Conservation (phyloP, 2,888 invertebrate genomes). For the Cordilura impudica region DNA sequence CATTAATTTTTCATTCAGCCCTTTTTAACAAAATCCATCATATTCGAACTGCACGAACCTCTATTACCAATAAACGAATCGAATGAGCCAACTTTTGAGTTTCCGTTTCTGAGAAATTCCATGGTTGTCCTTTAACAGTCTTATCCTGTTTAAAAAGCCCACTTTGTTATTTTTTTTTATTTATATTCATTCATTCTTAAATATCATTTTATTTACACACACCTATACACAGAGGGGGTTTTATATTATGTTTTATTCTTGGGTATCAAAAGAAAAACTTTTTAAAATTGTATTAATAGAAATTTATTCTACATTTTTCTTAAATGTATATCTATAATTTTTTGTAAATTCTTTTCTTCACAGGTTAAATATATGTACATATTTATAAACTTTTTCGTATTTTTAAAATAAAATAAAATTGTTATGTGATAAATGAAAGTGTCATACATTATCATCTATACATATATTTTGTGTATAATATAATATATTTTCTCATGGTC, state of each 20-base stretch:
- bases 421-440: slow-evolving; percentile 63
- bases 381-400: slow-evolving; percentile 2
- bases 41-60: not conserved
- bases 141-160: slow-evolving; percentile 17
- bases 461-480: slow-evolving; percentile 42
- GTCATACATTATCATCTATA: slow-evolving; percentile 58
- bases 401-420: slow-evolving; percentile 26
- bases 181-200: slow-evolving; percentile 41
- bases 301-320: not conserved
- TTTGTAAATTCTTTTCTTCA: not conserved
- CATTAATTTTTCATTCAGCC: not conserved
- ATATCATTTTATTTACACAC: slow-evolving; percentile 6
- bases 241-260: not conserved
- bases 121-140: not conserved
- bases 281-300: not conserved
- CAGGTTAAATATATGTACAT: slow-evolving; percentile 1
- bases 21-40: not conserved
- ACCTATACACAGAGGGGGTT: not conserved
- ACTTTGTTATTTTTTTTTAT: slow-evolving; percentile 45
- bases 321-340: not conserved
- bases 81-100: not conserved
- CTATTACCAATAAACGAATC: not conserved
- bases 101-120: not conserved
- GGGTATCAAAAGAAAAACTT: not conserved
- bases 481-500: slow-evolving; percentile 47